Evolutionary conservation across 2,113 vertebrate genomes (phyloP), one percentile per base, ranked within the genome.

Genomic region (Pseudois nayaur): DNA sequence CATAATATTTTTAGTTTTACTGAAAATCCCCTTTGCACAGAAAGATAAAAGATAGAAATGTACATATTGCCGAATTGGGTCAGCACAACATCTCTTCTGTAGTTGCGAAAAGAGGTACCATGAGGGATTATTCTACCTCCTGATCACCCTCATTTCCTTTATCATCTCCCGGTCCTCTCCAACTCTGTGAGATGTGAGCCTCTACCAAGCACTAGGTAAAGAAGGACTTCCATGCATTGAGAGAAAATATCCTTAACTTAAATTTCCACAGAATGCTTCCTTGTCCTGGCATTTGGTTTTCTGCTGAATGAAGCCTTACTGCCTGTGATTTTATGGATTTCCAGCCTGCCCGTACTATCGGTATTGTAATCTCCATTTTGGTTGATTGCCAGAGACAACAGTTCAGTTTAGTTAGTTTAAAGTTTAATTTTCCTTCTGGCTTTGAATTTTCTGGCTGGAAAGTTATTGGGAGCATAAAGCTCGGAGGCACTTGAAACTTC

Each of bases 381-480:
- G 36, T 57, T 79, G 54, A 74, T 40, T 84, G 23, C n/a, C 59
- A 87, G 93, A 95, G 52, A 64, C 52, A 79, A 96, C 4, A 93
- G n/a, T 91, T 97, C 55, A 92, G 36, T 87, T 95, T 50, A 15
- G 86, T 89, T 89, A 97, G 81, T 94, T 92, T 82, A 89, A 91
- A 87, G 29, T 78, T 97, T 85, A 90, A 79, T 91, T 59, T 90
- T 96, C 94, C 23, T n/a, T 91, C n/a, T 55, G 83, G 50, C 10
- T 96, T 97, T 95, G 89, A 84, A 74, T 95, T 91, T 94, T 92
- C 95, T 92, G 48, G 16, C 25, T 95, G 52, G 6, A 55, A 97
- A 96, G 57, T 91, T 91, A 76, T 45, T 55, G 52, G 43, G n/a
- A 81, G 57, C 31, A 76, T 78, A 89, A 89, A 95, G 83, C 59